Base-by-base conservation (phyloP, 2,888 invertebrate genomes). In the Tuta absoluta region DNA sequence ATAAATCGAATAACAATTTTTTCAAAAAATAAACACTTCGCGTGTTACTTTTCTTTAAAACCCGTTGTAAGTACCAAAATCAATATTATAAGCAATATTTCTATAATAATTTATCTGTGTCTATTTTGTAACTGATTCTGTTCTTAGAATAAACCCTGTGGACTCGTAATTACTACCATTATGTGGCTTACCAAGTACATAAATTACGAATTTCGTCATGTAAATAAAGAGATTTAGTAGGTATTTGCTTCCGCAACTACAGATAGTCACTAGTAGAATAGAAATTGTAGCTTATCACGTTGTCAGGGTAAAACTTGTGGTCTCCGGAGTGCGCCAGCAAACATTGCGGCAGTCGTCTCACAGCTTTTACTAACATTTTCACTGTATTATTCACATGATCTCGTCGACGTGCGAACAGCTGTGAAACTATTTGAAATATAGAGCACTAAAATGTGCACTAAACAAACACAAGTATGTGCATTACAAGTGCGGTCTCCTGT, bases 321-420 rank as follows among this genome's bases (percentile, higher is more conserved):
- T 53, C 51, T 53, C 51, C 23, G 14, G 51, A 53, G 23, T 53
- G 12, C 14, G 23, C 12, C 12, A 14, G 14, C 24, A 24, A 53
- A 53, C 51, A 53, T 23, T 21, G 51, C 23, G 51, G 51, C 14
- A 23, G 21, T 49, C 23, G 51, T 53, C 51, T 53, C 51, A 24
- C 23, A 14, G 51, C 51, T 53, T 53, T 53, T 53, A 53, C 51
- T 53, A 53, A 53, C 51, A 53, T 53, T 53, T 53, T 53, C 21
- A 3, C 51, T 53, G 23, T 53, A 53, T 53, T 53, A 53, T 23
- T 53, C 51, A 53, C 51, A 53, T 53, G 51, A 53, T 23, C 51
- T 53, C 51, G 21, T 21, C 49, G 19, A 17, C 19, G 14, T 53
- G 23, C 23, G 51, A 53, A 53, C 51, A 23, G 12, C 51, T 53